Evolutionary conservation across 2,113 vertebrate genomes (phyloP).

Genomic region (Emydura subglobosa): DNA sequence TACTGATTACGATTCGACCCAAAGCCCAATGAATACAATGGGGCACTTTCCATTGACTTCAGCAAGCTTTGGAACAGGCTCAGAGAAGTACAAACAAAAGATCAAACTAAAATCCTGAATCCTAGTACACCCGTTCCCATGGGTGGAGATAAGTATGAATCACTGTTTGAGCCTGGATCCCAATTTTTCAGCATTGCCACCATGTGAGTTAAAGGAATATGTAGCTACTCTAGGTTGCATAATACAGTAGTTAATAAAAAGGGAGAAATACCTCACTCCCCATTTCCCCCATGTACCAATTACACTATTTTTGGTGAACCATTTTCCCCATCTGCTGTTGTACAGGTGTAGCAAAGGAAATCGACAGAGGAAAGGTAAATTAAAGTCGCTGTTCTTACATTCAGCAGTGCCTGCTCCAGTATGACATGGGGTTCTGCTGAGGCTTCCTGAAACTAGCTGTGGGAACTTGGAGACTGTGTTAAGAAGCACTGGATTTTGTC

Average conservation of each 20-base stretch:
- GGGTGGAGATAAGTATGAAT: background rate
- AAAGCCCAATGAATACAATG: background rate
- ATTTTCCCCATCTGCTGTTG: slow-evolving; percentile 21
- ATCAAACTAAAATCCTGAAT: background rate
- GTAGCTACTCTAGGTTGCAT: slow-evolving; percentile 10
- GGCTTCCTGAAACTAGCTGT: background rate
- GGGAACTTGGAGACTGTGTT: background rate
- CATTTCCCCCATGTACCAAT: background rate
- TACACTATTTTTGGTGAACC: background rate
- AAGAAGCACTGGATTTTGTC: background rate
- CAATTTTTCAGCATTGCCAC: background rate
- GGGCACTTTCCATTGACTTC: background rate
- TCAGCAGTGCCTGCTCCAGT: background rate
- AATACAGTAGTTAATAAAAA: slow-evolving; percentile 27
- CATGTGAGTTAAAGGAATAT: slow-evolving; percentile 10
- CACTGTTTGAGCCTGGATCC: background rate
- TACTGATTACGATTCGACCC: background rate
- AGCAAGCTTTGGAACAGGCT: background rate
- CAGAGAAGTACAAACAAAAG: background rate
- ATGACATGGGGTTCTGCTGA: background rate
- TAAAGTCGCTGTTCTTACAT: background rate
- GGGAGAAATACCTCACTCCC: background rate
- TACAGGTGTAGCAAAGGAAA: background rate
- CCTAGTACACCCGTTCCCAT: background rate
- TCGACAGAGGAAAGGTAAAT: background rate